Conservation (phyloP, 2,888 invertebrate genomes). For the Tachina lurida region DNA sequence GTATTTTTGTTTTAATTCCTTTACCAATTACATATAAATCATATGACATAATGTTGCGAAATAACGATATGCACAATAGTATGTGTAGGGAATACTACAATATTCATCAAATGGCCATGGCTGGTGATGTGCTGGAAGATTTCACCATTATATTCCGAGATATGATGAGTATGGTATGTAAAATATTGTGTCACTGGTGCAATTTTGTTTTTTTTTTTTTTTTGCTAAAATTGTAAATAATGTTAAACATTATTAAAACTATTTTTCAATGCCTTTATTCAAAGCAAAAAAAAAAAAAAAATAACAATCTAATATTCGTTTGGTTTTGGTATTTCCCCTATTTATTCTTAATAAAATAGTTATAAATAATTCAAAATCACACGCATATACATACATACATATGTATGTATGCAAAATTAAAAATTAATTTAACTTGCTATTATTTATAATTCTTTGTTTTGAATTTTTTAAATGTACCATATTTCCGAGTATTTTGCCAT, state of each 20-base stretch:
- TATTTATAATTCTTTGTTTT: too few relatives aligned
- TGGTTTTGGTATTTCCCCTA: slow-evolving; percentile 11
- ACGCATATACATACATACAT: not conserved
- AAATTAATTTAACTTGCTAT: not conserved
- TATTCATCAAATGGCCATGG: slow-evolving; percentile 85
- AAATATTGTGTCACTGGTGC: too few relatives aligned
- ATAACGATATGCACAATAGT: slow-evolving; percentile 80
- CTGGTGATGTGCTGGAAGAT: slow-evolving; percentile 90
- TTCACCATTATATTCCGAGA: slow-evolving; percentile 88
- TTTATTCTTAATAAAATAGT: not conserved
- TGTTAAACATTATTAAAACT: not conserved
- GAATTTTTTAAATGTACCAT: too few relatives aligned
- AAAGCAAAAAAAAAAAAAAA: not conserved
- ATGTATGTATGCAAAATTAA: slow-evolving; percentile 9
- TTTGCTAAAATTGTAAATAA: not conserved
- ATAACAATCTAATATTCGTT: slow-evolving; percentile 5
- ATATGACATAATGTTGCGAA: slow-evolving; percentile 78
- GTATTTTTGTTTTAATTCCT: slow-evolving; percentile 16
- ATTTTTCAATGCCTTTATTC: slow-evolving; percentile 18
- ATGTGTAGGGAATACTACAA: slow-evolving; percentile 86
- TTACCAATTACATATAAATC: slow-evolving; percentile 6
- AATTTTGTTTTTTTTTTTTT: not conserved
- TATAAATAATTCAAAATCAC: not conserved
- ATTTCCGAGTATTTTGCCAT: not conserved
- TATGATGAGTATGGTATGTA: slow-evolving; percentile 87